phyloP scores from a whole-genome alignment of 2,797 vertebrate species.

The Cynodonichthys magdalenae region DNA sequence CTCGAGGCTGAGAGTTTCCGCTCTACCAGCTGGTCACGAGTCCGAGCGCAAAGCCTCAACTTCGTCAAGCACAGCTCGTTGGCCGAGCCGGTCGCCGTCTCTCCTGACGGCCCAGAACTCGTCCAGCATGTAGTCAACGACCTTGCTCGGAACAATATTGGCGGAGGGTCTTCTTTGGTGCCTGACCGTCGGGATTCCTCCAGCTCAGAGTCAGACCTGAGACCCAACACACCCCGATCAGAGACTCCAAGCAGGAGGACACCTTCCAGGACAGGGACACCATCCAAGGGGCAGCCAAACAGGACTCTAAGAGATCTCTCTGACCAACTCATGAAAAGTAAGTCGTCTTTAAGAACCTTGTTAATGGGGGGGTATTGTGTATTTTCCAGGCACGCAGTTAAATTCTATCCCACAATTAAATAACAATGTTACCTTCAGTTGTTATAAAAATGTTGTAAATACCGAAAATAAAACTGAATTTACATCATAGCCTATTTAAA shows the following conservation, averaged over 20 bases:
- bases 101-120: conserved; percentile 58
- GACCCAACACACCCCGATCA: conserved; percentile 49
- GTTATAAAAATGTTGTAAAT: too few relatives aligned
- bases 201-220: conserved; percentile 56
- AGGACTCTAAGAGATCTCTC: conserved; percentile 88
- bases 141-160: conserved; percentile 59
- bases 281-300: conserved; percentile 82
- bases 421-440: too few relatives aligned
- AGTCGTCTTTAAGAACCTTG: conserved; percentile 62
- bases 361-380: too few relatives aligned
- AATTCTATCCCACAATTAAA: too few relatives aligned
- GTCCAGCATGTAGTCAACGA: conserved; percentile 24
- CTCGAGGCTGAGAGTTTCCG: conserved; percentile 95
- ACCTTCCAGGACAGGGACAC: conserved; percentile 82
- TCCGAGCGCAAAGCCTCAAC: conserved; percentile 95
- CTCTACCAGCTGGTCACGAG: conserved; percentile 93
- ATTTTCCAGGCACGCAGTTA: too few relatives aligned
- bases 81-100: conserved; percentile 85
- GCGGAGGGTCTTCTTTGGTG: conserved; percentile 33
- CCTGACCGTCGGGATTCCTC: conserved; percentile 56
- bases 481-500: too few relatives aligned
- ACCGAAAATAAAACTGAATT: too few relatives aligned
- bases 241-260: conserved; percentile 73
- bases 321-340: conserved; percentile 96
- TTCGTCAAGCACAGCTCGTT: conserved; percentile 96